A percentile compares a stretch with the other conserved stretches of the same genome.
Evolutionary conservation across 2,888 invertebrate species (phyloP).

Genomic region (Hartigia nigra): DNA sequence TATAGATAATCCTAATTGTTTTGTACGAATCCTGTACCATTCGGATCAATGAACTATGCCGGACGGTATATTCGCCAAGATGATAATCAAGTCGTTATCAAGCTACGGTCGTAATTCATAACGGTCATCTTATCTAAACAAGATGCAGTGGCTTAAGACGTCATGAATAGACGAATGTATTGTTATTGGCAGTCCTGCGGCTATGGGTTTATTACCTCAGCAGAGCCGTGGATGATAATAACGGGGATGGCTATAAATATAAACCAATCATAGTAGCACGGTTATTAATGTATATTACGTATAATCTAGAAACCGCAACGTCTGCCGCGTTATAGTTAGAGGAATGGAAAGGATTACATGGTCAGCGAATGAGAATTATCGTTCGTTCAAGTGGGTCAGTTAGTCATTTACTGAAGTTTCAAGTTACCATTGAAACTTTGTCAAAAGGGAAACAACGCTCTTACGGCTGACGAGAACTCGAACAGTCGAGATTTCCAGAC

Average conservation of each 20-base stretch:
- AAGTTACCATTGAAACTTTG: conserved; percentile 10
- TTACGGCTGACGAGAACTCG: conserved; percentile 10
- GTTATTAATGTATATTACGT: not conserved
- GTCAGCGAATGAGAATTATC: conserved; percentile 14
- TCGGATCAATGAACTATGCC: not conserved
- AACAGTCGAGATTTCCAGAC: conserved; percentile 2
- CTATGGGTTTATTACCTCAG: not conserved
- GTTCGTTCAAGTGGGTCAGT: conserved; percentile 16
- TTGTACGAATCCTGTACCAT: not conserved
- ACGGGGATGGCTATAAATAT: not conserved
- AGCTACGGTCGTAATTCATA: not conserved
- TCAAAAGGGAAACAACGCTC: conserved; percentile 15
- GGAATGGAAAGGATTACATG: conserved; percentile 17
- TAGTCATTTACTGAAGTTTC: conserved; percentile 11
- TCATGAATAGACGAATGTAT: not conserved
- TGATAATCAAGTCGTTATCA: not conserved
- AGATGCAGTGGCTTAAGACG: not conserved
- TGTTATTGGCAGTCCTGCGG: not conserved
- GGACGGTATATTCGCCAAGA: not conserved
- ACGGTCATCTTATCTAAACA: not conserved
- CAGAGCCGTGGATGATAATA: not conserved
- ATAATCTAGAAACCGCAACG: conserved; percentile 4
- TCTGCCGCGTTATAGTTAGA: not conserved
- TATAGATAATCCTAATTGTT: not conserved
- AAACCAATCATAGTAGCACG: not conserved